Evolutionary conservation across 2,113 vertebrate genomes (phyloP).

Genomic region (Grantiella picta): DNA sequence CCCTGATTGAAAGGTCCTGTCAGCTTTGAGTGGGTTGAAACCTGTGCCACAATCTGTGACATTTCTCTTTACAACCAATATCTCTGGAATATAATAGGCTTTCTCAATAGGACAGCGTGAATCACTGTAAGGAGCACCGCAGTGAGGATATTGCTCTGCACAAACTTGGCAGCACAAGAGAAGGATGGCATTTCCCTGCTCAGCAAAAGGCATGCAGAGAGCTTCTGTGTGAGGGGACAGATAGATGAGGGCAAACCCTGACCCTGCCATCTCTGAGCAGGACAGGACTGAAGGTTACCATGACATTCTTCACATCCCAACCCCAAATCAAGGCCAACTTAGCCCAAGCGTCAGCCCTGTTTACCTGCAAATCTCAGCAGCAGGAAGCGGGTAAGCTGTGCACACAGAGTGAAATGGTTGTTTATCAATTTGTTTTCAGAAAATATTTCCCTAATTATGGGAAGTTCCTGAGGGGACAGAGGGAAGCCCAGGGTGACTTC

Average conservation of each 20-base stretch:
- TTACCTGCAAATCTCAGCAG: not conserved
- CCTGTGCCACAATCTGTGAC: not conserved
- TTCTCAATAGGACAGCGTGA: not conserved
- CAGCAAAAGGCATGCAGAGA: not conserved
- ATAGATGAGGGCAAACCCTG: not conserved
- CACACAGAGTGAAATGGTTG: not conserved
- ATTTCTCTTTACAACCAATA: slow-evolving; percentile 27
- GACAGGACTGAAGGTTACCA: not conserved
- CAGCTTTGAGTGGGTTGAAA: slow-evolving; percentile 18
- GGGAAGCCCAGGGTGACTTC: not conserved
- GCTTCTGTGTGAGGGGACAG: accelerated
- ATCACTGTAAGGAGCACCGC: not conserved
- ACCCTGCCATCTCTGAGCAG: not conserved
- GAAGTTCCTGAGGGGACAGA: not conserved
- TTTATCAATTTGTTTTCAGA: not conserved
- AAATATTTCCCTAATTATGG: not conserved
- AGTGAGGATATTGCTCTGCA: not conserved
- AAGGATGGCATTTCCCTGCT: not conserved
- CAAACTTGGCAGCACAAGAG: not conserved
- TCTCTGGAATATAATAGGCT: not conserved
- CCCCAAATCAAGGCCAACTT: not conserved
- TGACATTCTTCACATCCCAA: not conserved
- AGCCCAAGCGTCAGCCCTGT: not conserved
- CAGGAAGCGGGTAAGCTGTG: not conserved
- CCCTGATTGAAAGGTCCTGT: slow-evolving; percentile 37